Percentiles rank a stretch among this genome's conserved stretches.
Evolutionary conservation across 1,140 invertebrate species (phyloP).

Genomic region (Drosophila subobscura): DNA sequence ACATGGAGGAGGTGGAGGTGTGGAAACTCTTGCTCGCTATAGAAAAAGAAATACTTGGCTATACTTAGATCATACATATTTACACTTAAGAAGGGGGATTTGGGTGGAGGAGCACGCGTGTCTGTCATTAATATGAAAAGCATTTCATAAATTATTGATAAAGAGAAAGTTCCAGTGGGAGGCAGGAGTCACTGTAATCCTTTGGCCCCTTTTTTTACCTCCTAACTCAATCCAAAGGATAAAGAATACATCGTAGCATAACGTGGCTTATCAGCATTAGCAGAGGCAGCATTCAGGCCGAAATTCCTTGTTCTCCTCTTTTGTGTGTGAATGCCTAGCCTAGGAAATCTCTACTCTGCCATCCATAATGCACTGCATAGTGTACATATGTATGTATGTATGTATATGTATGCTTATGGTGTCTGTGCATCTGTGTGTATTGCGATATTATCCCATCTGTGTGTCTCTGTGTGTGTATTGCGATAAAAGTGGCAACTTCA

Average conservation of each 20-base stretch:
- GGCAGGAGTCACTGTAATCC: slow-evolving; percentile 19
- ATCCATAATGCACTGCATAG: too few species aligned
- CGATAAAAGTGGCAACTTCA: slow-evolving; percentile 55
- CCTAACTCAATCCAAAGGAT: slow-evolving; percentile 42
- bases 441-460: background rate
- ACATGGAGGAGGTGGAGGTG: background rate
- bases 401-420: slow-evolving; percentile 1
- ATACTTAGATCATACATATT: slow-evolving; percentile 27
- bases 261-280: slow-evolving; percentile 42
- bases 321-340: slow-evolving; percentile 40
- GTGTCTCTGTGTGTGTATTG: slow-evolving; percentile 6
- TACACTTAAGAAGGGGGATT: slow-evolving; percentile 13
- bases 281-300: slow-evolving; percentile 23
- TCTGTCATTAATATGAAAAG: slow-evolving; percentile 64
- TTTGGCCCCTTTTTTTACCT: slow-evolving; percentile 1
- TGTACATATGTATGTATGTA: slow-evolving; percentile 1
- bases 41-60: slow-evolving; percentile 2
- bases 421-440: too few species aligned
- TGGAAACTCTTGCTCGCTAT: background rate
- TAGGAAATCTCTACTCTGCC: slow-evolving; percentile 20
- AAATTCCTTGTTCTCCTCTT: slow-evolving; percentile 10
- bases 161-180: background rate
- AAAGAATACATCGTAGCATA: slow-evolving; percentile 45
- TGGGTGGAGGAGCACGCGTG: slow-evolving; percentile 25
- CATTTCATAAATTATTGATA: slow-evolving; percentile 57